Base-by-base conservation (phyloP, 2,888 invertebrate species). In the Agrotis puta region DNA sequence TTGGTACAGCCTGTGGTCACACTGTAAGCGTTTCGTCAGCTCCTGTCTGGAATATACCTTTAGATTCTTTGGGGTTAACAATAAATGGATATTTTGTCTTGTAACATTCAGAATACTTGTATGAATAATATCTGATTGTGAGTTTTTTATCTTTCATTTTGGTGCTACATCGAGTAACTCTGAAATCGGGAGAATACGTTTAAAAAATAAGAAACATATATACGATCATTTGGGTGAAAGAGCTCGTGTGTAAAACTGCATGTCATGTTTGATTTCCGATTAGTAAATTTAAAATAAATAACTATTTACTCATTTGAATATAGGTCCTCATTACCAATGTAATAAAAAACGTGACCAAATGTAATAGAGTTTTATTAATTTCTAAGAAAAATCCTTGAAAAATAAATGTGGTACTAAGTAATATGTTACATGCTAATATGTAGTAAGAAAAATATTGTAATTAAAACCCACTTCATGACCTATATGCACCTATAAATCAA, bases 261-360 rank as follows among this genome's bases (percentile, higher is more conserved):
- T 53, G 0, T 16, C 3, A 24, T 18, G 16, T 24, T 53, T 53
- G 53, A 9, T 53, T 18, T 53, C 18, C 9, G 1, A 24, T 16
- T 39, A 24, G 16, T 13, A 3, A 53, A 7, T 53, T 53, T 16
- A 53, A 51, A 51, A n/a, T 27, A 39, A 18, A 53, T 33, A 16
- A 16, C n/a, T 65, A 18, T 20, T 18, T 27, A 27, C 6, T 1
- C 3, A 6, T 18, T n/a, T 14, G 4, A 56, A 39, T 33, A 24
- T n/a, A 24, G 16, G 22, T 70, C 4, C 24, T 39, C 20, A 18
- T 47, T 56, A 14, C 3, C 1, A 33, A 56, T 33, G 18, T 47
- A 59, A 77, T 64, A 2, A 14, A 51, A 77, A 72, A 61, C 76
- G 73, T 72, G 78, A 76, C 65, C 43, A 14, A 56, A 47, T 54